These are phyloP conservation scores for Eristalis intricaria DNA, from an alignment of 2,888 invertebrate genomes.

Conservation along the genomic window DNA sequence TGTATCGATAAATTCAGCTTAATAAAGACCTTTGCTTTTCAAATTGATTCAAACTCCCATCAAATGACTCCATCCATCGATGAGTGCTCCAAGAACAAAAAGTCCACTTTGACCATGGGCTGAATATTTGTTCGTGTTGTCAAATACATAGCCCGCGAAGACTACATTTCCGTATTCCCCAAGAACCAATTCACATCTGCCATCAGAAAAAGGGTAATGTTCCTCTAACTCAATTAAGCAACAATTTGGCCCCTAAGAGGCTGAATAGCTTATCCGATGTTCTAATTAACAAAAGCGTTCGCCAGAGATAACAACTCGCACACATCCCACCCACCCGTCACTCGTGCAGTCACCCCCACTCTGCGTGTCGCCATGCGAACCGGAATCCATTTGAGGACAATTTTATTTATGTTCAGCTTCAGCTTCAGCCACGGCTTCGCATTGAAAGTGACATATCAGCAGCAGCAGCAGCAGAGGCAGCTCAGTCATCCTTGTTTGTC, in stretches of 20 bases:
- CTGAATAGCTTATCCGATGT: slow-evolving; percentile 16
- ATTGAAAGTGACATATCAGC: slow-evolving; percentile 58
- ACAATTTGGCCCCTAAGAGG: not conserved
- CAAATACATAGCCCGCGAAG: no score
- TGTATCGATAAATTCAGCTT: no score
- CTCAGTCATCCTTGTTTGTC: slow-evolving; percentile 20
- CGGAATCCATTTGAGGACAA: slow-evolving; percentile 1
- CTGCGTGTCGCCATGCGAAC: slow-evolving; percentile 46
- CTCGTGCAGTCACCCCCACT: slow-evolving; percentile 27
- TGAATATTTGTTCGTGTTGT: no score
- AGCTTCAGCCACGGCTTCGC: no score
- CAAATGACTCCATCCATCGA: no score
- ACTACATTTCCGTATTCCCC: no score
- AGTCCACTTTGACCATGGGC: no score
- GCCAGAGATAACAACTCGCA: slow-evolving; percentile 8
- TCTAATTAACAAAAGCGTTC: slow-evolving; percentile 26
- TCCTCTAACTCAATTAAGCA: slow-evolving; percentile 8
- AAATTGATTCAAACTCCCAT: no score
- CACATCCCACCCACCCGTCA: slow-evolving; percentile 26
- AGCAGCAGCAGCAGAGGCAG: slow-evolving; percentile 15
- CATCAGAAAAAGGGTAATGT: not conserved
- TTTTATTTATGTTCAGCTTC: not conserved
- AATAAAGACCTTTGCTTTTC: no score
- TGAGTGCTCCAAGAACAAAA: no score
- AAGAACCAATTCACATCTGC: not conserved